A percentile compares a stretch with the other conserved stretches of the same genome.
Conservation (phyloP, 2,888 invertebrate species). For the Drosophila leonis region DNA sequence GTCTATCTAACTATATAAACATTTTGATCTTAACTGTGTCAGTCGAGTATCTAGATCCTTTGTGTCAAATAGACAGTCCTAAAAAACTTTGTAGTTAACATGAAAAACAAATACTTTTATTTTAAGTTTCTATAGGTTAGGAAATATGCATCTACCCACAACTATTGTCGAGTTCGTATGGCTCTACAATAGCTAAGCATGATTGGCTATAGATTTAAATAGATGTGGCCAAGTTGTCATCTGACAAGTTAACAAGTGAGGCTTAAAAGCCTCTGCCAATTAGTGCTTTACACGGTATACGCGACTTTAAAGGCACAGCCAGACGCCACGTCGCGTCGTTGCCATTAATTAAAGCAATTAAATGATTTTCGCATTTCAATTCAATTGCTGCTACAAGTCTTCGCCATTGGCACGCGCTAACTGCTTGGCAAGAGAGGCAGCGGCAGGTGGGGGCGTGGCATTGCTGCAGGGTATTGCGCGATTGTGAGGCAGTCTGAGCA, state of each 20-base stretch:
- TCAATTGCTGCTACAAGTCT: slow-evolving; percentile 58
- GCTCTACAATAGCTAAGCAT: not conserved
- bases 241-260: not conserved
- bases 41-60: no score
- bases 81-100: no score
- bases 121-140: no score
- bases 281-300: not conserved
- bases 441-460: no score
- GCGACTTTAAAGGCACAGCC: slow-evolving; percentile 11
- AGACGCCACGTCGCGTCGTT: slow-evolving; percentile 30
- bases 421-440: not conserved
- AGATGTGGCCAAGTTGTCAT: not conserved
- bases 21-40: not conserved
- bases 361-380: slow-evolving; percentile 69
- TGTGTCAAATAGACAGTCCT: no score
- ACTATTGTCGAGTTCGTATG: not conserved
- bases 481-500: slow-evolving; percentile 8
- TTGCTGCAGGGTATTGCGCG: slow-evolving; percentile 1
- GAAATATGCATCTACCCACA: not conserved
- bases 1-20: not conserved
- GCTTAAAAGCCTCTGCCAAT: no score
- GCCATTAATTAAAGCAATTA: slow-evolving; percentile 77
- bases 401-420: slow-evolving; percentile 35
- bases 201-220: no score
- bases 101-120: no score